phyloP scores from a whole-genome alignment of 2,113 vertebrate genomes.

The Pedetes capensis region DNA sequence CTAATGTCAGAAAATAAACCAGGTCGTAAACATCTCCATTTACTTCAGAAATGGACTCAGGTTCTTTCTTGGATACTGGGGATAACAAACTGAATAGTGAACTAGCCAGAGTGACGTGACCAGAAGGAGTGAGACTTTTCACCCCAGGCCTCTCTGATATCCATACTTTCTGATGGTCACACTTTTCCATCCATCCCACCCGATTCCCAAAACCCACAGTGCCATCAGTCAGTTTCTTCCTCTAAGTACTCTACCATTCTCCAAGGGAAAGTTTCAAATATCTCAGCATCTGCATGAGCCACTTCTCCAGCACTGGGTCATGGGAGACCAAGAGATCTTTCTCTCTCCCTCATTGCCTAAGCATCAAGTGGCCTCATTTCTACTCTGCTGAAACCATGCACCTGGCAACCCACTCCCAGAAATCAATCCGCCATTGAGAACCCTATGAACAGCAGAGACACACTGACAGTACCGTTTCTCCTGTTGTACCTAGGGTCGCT shows the following conservation, averaged over 20 bases:
- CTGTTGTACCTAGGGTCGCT: too few species aligned
- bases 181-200: not conserved
- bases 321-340: not conserved
- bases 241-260: not conserved
- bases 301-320: not conserved
- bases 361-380: not conserved
- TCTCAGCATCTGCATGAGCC: not conserved
- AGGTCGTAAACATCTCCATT: not conserved
- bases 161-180: not conserved
- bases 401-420: too few species aligned
- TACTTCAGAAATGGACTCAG: not conserved
- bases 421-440: too few species aligned
- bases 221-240: not conserved
- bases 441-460: too few species aligned
- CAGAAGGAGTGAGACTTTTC: not conserved
- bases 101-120: not conserved
- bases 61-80: not conserved
- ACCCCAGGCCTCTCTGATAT: not conserved
- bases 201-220: not conserved
- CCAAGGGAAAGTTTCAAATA: not conserved
- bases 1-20: not conserved
- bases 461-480: too few species aligned
- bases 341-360: not conserved
- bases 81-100: not conserved
- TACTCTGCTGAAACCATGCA: not conserved